Evolutionary conservation across 2,888 invertebrate genomes (phyloP), one percentile per base, ranked within the genome.

Genomic region (Lepidocyrtinus sp.): DNA sequence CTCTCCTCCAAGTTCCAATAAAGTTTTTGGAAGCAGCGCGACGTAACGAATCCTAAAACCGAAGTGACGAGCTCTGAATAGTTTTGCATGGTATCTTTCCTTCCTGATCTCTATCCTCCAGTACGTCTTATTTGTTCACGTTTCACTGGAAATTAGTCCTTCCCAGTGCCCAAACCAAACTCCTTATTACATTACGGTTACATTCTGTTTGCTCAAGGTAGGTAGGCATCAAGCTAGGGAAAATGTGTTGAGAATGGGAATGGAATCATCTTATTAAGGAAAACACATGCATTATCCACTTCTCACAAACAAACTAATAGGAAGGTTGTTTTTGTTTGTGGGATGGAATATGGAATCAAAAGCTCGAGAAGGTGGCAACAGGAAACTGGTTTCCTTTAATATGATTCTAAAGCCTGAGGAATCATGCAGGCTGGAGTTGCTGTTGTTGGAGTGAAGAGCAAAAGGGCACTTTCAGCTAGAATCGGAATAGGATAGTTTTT

Each of bases 21-120:
- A 36, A 36, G 36, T 36, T 36, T 36, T 36, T 5, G 36, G 12
- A 36, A 7, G 36, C 5, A 36, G 12, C 5, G 36, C 5, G 36
- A 36, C 5, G 26, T n/a, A n/a, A n/a, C 22, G 65, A 67, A 74
- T 67, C 65, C 59, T 67, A 46, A 67, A 36, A 65, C 72, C n/a
- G n/a, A 64, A 15, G 59, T 22, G 22, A 5, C 22, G 3, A 19
- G 22, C 1, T n/a, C 3, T 21, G 5, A 1, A 27, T 3, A 17
- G 5, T 3, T n/a, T 21, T 24, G 64, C 3, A 24, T 71, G 62
- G 26, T 3, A 26, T 59, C 26, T 50, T 45, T 7, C 19, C 26
- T 67, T 67, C 50, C 24, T 71, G 2, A 2, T 19, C 36, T 7
- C 67, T 21, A n/a, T 45, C 22, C 17, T 17, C 5, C 12, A 36